phyloP scores from a whole-genome alignment of 1,140 invertebrate genomes.

The Nasonia longicornis region DNA sequence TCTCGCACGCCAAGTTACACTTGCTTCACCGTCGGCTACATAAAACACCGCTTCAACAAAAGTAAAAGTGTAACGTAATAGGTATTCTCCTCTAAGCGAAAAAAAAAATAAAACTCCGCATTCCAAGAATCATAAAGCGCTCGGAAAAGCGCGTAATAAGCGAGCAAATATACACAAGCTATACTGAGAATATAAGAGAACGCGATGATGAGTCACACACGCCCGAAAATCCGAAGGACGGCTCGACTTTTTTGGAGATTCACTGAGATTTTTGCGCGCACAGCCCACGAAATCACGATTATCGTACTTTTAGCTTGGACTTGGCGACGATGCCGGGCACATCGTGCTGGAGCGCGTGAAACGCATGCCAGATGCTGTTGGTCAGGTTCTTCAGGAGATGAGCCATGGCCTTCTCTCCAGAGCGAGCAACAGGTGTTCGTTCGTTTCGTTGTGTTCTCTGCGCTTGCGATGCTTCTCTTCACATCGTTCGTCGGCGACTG shows the following conservation, averaged over 20 bases:
- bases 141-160: not conserved
- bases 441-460: slow-evolving; percentile 9
- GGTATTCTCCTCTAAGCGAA: not conserved
- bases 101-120: not conserved
- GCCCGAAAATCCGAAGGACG: slow-evolving; percentile 31
- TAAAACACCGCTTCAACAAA: not conserved
- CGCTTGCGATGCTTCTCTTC: slow-evolving; percentile 6
- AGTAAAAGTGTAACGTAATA: slow-evolving; percentile 4
- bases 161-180: slow-evolving; percentile 1
- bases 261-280: not conserved
- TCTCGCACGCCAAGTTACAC: not conserved
- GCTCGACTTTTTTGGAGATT: slow-evolving; percentile 40
- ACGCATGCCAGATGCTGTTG: slow-evolving; percentile 83
- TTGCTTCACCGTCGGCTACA: not conserved
- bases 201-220: slow-evolving; percentile 36
- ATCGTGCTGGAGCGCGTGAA: slow-evolving; percentile 76
- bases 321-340: slow-evolving; percentile 75
- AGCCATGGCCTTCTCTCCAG: slow-evolving; percentile 68
- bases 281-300: not conserved
- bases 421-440: slow-evolving; percentile 35
- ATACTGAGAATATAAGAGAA: not conserved
- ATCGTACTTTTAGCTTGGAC: slow-evolving; percentile 79
- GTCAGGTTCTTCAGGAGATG: slow-evolving; percentile 77
- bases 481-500: slow-evolving; percentile 29
- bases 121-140: not conserved